Evolutionary conservation across 1,140 invertebrate species (phyloP), one percentile per base, ranked within the genome.

Genomic region (Pseudachorutes palmiensis): DNA sequence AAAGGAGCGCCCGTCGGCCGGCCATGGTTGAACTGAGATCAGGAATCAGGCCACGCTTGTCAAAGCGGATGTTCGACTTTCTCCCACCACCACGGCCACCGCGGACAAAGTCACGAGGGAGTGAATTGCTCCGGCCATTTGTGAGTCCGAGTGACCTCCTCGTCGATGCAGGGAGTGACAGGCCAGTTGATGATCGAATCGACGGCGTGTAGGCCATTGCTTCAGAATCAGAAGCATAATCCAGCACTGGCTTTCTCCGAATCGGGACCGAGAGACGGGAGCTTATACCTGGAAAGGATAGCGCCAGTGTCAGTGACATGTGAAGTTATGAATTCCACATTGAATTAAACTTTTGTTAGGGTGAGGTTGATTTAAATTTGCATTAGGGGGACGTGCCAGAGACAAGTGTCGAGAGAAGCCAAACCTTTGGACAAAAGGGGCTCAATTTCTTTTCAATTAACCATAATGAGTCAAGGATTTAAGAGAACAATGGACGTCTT

Each of bases 181-280:
- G 57, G 9, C 69, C 72, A 5, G 68, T 41, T 36, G 86, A 86
- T 45, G 86, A 85, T 67, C 88, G 82, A 22, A 87, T 84, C 22
- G 88, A 88, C 68, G 87, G 87, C 24, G 73, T 60, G 57, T 72
- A 70, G 0, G 87, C 69, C 55, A 78, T 88, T 1, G 91, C 89
- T 81, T 98, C 94, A 0, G 94, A 96, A 76, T 97, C 94, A 19
- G 93, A 96, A 33, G 90, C 91, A 77, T 93, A 94, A 78, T 93
- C 91, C 70, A 93, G 80, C 55, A 87, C 87, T 28, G 85, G 82
- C 70, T 67, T 49, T 68, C 88, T 81, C 72, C 88, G 86, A 68
- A 69, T 66, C 29, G 69, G 61, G 12, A 30, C 66, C 28, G 64
- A 51, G 1, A 73, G 64, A 22, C 72, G 72, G 1, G 64, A 55